These are phyloP conservation scores for Tenebrio molitor DNA, from an alignment of 1,140 invertebrate species.

Conservation along the genomic window DNA sequence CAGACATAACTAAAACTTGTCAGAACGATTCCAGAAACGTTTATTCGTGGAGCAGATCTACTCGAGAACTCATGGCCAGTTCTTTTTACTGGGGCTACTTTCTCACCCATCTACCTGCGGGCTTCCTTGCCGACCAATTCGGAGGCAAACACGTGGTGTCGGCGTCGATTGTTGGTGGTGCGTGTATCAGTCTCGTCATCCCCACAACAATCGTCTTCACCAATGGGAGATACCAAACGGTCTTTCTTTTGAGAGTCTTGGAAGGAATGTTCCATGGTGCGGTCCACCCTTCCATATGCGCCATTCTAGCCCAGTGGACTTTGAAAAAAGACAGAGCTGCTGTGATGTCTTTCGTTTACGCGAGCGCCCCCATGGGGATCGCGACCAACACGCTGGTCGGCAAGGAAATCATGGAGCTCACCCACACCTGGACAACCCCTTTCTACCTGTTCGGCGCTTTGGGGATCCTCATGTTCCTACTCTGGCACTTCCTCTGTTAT, in stretches of 20 bases:
- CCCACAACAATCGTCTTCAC: slow-evolving; percentile 74
- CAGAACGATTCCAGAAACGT: too few species aligned
- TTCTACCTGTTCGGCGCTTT: slow-evolving; percentile 88
- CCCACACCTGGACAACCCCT: slow-evolving; percentile 79
- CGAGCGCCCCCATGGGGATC: slow-evolving; percentile 76
- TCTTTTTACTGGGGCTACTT: slow-evolving; percentile 82
- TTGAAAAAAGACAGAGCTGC: slow-evolving; percentile 79
- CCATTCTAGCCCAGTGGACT: slow-evolving; percentile 81
- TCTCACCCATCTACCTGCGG: slow-evolving; percentile 80
- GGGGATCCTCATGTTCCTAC: slow-evolving; percentile 79
- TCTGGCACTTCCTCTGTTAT: slow-evolving; percentile 80
- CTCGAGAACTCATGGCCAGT: too few species aligned
- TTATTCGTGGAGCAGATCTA: too few species aligned
- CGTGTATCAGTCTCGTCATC: slow-evolving; percentile 80
- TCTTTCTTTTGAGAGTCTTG: slow-evolving; percentile 76
- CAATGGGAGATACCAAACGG: slow-evolving; percentile 71
- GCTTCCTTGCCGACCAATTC: slow-evolving; percentile 80
- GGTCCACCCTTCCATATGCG: slow-evolving; percentile 82
- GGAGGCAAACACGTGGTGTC: slow-evolving; percentile 83
- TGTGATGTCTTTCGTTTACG: slow-evolving; percentile 80
- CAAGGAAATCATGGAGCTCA: slow-evolving; percentile 77
- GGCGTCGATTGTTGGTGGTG: slow-evolving; percentile 78
- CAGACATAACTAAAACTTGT: too few species aligned
- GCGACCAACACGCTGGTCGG: slow-evolving; percentile 82
- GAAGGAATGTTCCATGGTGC: slow-evolving; percentile 82